Percentiles rank a stretch among this genome's conserved stretches.
Evolutionary conservation across 2,888 invertebrate species (phyloP).

Genomic region (Ramazzottius varieornatus): DNA sequence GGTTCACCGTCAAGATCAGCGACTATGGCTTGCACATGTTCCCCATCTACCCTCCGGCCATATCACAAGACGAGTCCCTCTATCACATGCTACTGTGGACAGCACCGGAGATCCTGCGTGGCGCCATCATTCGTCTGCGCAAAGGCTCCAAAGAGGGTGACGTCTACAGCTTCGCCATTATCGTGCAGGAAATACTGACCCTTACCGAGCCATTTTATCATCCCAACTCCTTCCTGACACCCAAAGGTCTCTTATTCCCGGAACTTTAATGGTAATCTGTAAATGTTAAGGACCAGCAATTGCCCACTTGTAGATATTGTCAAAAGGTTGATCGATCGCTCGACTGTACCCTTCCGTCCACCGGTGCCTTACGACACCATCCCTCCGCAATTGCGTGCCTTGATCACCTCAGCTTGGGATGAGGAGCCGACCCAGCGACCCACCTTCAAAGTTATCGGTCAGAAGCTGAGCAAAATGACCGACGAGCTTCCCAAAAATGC

Average conservation of each 20-base stretch:
- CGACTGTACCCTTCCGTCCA: neutral
- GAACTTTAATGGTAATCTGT: neutral
- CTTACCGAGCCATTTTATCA: neutral
- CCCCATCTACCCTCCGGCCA: neutral
- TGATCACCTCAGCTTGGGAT: neutral
- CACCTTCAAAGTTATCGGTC: neutral
- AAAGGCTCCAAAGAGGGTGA: neutral
- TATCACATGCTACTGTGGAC: neutral
- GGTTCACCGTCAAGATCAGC: neutral
- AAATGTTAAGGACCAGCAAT: neutral
- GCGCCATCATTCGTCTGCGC: neutral
- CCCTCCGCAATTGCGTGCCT: neutral
- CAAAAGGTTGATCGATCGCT: neutral
- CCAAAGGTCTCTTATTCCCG: neutral
- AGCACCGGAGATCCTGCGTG: constrained; percentile 1
- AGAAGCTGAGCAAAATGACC: neutral
- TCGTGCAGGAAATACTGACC: neutral
- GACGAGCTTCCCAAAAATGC: neutral
- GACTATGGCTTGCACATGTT: neutral
- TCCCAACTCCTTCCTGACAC: neutral
- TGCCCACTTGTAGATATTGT: neutral
- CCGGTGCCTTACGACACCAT: neutral
- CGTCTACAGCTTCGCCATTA: neutral
- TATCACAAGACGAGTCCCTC: neutral
- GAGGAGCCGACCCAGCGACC: neutral